Conservation (phyloP, 2,888 invertebrate species). For the Leucophenga maculata region DNA sequence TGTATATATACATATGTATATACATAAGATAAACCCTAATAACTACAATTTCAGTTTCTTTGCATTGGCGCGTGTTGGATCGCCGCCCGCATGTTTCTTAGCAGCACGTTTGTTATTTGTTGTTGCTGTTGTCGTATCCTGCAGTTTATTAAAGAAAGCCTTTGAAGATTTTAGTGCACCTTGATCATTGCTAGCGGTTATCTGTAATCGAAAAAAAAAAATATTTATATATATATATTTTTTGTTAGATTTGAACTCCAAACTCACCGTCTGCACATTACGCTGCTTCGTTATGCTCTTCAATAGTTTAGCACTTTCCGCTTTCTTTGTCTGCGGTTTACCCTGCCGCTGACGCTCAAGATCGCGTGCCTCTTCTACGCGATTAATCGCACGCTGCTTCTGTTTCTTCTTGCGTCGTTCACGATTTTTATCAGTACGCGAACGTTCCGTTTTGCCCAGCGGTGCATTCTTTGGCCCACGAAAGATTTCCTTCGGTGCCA, state of each 20-base stretch:
- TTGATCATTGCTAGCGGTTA: slow-evolving; percentile 68
- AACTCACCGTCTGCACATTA: slow-evolving; percentile 76
- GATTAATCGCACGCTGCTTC: slow-evolving; percentile 77
- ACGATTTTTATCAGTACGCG: slow-evolving; percentile 89
- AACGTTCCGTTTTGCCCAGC: slow-evolving; percentile 84
- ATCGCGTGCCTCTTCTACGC: slow-evolving; percentile 73
- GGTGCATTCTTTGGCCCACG: slow-evolving; percentile 74
- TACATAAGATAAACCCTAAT: slow-evolving; percentile 40
- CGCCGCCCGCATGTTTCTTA: slow-evolving; percentile 67
- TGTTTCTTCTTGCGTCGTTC: slow-evolving; percentile 90
- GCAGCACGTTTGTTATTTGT: slow-evolving; percentile 38
- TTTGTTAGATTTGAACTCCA: neutral
- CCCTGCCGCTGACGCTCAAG: slow-evolving; percentile 71
- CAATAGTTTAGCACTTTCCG: slow-evolving; percentile 74
- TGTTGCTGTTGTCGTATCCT: slow-evolving; percentile 79
- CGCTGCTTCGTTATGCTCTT: slow-evolving; percentile 79
- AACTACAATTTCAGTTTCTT: slow-evolving; percentile 78
- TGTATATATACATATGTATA: neutral
- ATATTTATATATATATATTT: slow-evolving; percentile 14
- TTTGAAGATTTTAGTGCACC: slow-evolving; percentile 81
- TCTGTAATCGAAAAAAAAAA: slow-evolving; percentile 51
- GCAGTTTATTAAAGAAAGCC: slow-evolving; percentile 88
- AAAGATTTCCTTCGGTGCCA: slow-evolving; percentile 94
- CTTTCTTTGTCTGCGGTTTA: slow-evolving; percentile 75
- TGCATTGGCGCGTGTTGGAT: slow-evolving; percentile 74